Evolutionary conservation across 2,888 invertebrate genomes (phyloP), one percentile per base, ranked within the genome.

Genomic region (Tenthredo scrophulariae): DNA sequence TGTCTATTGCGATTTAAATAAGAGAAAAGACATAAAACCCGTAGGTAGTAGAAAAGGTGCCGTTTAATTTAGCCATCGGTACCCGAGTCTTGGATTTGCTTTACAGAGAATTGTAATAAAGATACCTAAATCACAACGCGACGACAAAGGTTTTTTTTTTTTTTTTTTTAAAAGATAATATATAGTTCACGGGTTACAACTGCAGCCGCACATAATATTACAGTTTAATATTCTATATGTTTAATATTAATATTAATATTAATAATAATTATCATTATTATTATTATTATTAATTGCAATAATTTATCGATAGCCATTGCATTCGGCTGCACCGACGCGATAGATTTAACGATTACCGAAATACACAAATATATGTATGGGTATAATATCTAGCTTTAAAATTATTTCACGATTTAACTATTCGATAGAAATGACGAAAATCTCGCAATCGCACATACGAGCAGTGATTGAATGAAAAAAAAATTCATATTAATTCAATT

Each of bases 41-140:
- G 18, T 54, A 50, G n/a, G 54, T 54, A 54, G 54, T 54, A 54
- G n/a, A 54, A 54, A 54, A 54, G n/a, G 54, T n/a, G 54, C n/a
- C 54, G 54, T 54, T 54, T 46, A 58, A 58, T 58, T 58, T 26
- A 26, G 62, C 62, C 62, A 62, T 62, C 26, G 62, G 9, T 29
- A 54, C 46, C 18, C 15, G 77, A 33, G 77, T 77, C 77, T 54
- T 54, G 29, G 77, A 77, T 29, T 10, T 54, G 54, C 77, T 33
- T 77, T 74, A 74, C 50, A 46, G 46, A 77, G 33, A 46, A 5
- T 37, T 62, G n/a, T 22, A 40, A 37, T 22, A n/a, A n/a, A 40
- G 90, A 89, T 46, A 89, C 89, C 90, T 90, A 90, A 90, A 91
- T 91, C 90, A 91, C 91, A 91, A 90, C 89, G 90, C 89, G 90